Base-by-base conservation (phyloP, 2,113 vertebrate species). In the Tringa solitaria region DNA sequence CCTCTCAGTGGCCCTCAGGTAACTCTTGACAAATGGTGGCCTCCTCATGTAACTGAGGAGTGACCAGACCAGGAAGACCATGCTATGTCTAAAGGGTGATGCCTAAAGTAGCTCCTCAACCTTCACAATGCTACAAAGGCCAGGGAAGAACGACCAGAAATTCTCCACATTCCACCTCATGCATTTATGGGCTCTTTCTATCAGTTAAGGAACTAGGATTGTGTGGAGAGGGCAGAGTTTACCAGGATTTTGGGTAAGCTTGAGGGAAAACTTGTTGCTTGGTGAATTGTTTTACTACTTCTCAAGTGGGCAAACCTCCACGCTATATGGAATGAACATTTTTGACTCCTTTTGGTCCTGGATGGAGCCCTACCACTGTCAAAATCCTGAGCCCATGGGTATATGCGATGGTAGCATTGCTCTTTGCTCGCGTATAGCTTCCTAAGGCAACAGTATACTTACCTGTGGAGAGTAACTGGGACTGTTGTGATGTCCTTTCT, bases 251-350 rank as follows among this genome's bases (percentile, higher is more conserved):
- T 28, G 23, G 15, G n/a, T 59, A 37, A 54, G 6, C 23, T 60
- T 67, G 14, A 51, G 24, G 28, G 33, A 74, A 45, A 79, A 45
- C 8, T 45, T 26, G 7, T 18, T 67, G 27, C 41, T 45, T n/a
- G 35, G 20, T 24, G 27, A 15, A 37, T 61, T 54, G 8, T 67
- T 72, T 60, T 22, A 35, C 13, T 30, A 1, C 12, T 81, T 41
- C 9, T 72, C 9, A 54, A 54, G 11, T 20, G 7, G 14, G 3
- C 12, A 67, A 45, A 23, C 4, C 6, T 60, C 32, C 21, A 3
- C 0, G 0, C 13, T 65, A 8, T 39, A 4, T 45, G 32, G 8
- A 17, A 8, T 33, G 33, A 26, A 26, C 12, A 2, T 4, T 57
- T 15, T 16, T 23, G 54, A n/a, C 14, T 54, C 6, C 9, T 56